These are phyloP conservation scores for Drosophila nr. fundita DNA, from an alignment of 2,888 invertebrate genomes.

Conservation along the genomic window DNA sequence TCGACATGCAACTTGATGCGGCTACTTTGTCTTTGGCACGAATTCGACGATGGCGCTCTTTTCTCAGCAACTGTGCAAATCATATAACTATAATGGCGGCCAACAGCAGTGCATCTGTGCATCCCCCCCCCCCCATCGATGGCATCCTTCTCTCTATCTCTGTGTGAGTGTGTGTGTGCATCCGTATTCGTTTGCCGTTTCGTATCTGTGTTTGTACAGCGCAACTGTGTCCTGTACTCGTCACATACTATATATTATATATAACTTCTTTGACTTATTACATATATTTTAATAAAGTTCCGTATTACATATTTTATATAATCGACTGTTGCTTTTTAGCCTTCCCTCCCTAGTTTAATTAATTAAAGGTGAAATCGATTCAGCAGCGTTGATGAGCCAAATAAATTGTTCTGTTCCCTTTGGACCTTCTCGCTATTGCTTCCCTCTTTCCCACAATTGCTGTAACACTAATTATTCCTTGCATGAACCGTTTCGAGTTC, in stretches of 20 bases:
- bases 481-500: too few species aligned
- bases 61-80: slow-evolving; percentile 14
- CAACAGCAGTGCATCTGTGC: slow-evolving; percentile 29
- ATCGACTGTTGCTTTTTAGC: too few species aligned
- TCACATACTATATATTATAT: neutral
- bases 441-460: too few species aligned
- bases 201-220: slow-evolving; percentile 28
- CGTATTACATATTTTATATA: neutral
- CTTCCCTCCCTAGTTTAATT: too few species aligned
- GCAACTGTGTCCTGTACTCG: slow-evolving; percentile 15
- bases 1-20: slow-evolving; percentile 15
- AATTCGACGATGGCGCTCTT: neutral
- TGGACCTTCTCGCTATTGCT: too few species aligned
- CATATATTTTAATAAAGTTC: neutral
- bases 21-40: slow-evolving; percentile 11
- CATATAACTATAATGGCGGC: slow-evolving; percentile 41
- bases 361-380: too few species aligned
- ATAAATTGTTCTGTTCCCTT: too few species aligned
- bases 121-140: neutral
- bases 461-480: too few species aligned
- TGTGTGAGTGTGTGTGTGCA: neutral
- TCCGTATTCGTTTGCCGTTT: slow-evolving; percentile 6
- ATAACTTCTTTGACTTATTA: neutral
- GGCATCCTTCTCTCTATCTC: neutral
- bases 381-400: too few species aligned